Conservation (phyloP, 2,797 vertebrate genomes). For the Arnoldichthys spilopterus region DNA sequence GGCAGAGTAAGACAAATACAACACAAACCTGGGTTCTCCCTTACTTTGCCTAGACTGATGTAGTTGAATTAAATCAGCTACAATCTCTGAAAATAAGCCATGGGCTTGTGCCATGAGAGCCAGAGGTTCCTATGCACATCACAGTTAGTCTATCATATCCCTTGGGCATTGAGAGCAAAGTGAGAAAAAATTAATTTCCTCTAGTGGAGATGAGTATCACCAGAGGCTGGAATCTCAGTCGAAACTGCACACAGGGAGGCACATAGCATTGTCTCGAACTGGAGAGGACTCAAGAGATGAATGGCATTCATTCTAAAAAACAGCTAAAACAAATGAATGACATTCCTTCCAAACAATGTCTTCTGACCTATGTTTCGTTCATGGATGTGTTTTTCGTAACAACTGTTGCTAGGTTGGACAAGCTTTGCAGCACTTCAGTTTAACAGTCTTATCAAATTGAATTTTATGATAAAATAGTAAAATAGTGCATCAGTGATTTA, state of each 20-base stretch:
- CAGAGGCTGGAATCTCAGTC: constrained; percentile 25
- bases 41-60: not conserved
- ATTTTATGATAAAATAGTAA: no score
- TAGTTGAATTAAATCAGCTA: not conserved
- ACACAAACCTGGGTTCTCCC: not conserved
- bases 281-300: not conserved
- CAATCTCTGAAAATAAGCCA: not conserved
- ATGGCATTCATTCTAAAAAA: not conserved
- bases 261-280: not conserved
- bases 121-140: not conserved
- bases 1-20: constrained; percentile 40
- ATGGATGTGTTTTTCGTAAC: not conserved
- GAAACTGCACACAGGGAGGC: constrained; percentile 13
- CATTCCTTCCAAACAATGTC: not conserved
- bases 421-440: not conserved
- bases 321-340: not conserved
- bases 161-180: not conserved
- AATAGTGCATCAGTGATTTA: no score
- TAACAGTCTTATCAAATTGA: no score
- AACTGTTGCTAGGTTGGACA: no score
- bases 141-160: not conserved
- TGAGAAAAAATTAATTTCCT: not conserved
- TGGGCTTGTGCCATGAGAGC: not conserved
- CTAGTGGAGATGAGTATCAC: constrained; percentile 11
- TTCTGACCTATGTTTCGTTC: not conserved